Percentiles rank a stretch among this genome's conserved stretches.
These are phyloP conservation scores for Pegoplata infirma DNA, from an alignment of 2,888 invertebrate genomes.

Conservation along the genomic window DNA sequence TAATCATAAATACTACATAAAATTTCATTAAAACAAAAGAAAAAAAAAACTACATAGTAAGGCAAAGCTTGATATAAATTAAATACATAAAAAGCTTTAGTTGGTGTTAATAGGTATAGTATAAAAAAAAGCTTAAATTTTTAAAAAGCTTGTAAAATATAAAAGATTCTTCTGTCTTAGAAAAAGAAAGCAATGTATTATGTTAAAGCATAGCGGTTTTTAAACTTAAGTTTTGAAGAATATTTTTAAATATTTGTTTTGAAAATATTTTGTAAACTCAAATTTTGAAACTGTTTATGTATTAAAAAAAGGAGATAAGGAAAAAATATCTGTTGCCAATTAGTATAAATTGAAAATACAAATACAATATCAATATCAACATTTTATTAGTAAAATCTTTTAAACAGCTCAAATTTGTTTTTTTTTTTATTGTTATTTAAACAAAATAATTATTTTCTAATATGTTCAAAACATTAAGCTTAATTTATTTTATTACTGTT, in stretches of 20 bases:
- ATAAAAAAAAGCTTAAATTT: neutral
- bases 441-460: neutral
- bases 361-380: constrained; percentile 11
- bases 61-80: constrained; percentile 21
- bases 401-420: constrained; percentile 54
- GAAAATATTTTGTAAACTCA: no score
- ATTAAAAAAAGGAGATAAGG: constrained; percentile 18
- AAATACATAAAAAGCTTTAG: constrained; percentile 36
- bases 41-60: neutral
- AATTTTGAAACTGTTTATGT: no score
- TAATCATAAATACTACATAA: constrained; percentile 16
- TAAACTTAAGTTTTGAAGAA: no score
- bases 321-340: constrained; percentile 62
- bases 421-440: no score
- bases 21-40: constrained; percentile 29
- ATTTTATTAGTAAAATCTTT: constrained; percentile 29
- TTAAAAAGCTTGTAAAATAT: constrained; percentile 23
- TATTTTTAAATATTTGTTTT: no score
- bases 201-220: constrained; percentile 11
- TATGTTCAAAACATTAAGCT: constrained; percentile 29
- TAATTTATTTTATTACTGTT: constrained; percentile 20
- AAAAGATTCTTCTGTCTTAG: constrained; percentile 22
- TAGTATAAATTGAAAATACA: constrained; percentile 51
- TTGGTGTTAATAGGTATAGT: constrained; percentile 43
- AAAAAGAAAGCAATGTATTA: constrained; percentile 36